phyloP scores from a whole-genome alignment of 2,797 vertebrate genomes.

The Trachops cirrhosus region DNA sequence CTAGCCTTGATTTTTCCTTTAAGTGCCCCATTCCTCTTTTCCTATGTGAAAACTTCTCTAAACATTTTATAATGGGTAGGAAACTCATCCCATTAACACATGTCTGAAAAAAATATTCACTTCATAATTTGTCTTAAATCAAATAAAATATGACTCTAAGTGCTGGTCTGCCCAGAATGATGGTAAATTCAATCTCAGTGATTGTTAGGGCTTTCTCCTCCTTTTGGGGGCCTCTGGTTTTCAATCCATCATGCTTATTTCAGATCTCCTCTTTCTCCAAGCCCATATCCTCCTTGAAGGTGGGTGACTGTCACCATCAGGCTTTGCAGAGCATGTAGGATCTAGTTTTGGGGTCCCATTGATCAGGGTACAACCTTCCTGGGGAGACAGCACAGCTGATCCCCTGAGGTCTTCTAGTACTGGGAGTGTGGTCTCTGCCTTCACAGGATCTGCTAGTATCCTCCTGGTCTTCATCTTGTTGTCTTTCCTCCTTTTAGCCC shows the following conservation, averaged over 20 bases:
- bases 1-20: not conserved
- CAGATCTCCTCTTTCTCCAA: not conserved
- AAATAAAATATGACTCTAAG: not conserved
- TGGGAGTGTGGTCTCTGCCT: not conserved
- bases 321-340: not conserved
- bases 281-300: not conserved
- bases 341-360: not conserved
- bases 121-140: conserved; percentile 7
- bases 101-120: not conserved
- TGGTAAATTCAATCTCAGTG: not conserved
- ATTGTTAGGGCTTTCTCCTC: not conserved
- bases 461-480: not conserved
- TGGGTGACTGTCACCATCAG: not conserved
- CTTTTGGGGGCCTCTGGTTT: not conserved
- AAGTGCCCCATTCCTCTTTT: not conserved
- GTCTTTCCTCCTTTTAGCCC: not conserved
- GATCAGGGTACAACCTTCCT: not conserved
- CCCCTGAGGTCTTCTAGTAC: not conserved
- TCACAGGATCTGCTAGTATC: not conserved
- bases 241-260: not conserved
- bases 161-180: not conserved
- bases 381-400: too few species aligned
- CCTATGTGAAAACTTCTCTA: not conserved
- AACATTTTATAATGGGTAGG: not conserved
- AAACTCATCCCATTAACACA: not conserved